Evolutionary conservation across 2,797 vertebrate species (phyloP).

Genomic region (Huso huso): DNA sequence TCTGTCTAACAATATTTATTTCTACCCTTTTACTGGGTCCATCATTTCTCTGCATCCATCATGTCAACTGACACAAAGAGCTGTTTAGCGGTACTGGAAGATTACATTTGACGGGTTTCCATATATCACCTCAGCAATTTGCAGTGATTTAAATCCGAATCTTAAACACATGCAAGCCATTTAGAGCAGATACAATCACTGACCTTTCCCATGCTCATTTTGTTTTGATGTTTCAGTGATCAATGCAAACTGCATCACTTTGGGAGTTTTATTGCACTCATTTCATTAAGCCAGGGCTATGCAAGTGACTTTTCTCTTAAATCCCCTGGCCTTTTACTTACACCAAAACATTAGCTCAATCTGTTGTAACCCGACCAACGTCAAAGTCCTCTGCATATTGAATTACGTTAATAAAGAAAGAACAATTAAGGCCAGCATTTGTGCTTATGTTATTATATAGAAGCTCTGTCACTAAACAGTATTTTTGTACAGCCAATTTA

Average conservation of each 20-base stretch:
- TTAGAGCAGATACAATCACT: conserved; percentile 54
- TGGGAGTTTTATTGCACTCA: conserved; percentile 40
- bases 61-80: conserved; percentile 31
- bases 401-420: too few species aligned
- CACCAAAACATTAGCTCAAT: conserved; percentile 1
- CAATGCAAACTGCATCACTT: conserved; percentile 36
- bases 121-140: conserved; percentile 54
- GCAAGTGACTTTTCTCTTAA: conserved; percentile 19
- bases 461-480: too few species aligned
- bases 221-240: conserved; percentile 42
- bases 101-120: conserved; percentile 44
- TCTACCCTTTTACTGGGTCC: conserved; percentile 39
- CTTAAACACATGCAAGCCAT: conserved; percentile 59
- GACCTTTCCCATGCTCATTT: conserved; percentile 66
- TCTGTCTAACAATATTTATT: conserved; percentile 41
- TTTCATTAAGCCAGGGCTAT: conserved; percentile 32
- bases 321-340: conserved; percentile 15
- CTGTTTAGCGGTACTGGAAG: conserved; percentile 16
- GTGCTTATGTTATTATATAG: too few species aligned
- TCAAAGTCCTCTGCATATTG: too few species aligned
- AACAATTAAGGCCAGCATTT: too few species aligned
- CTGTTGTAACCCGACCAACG: too few species aligned
- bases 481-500: too few species aligned
- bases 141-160: conserved; percentile 56
- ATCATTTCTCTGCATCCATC: conserved; percentile 48